Percentiles rank a stretch among this genome's conserved stretches.
Conservation (phyloP, 1,140 invertebrate genomes). For the Cotesia typhae region DNA sequence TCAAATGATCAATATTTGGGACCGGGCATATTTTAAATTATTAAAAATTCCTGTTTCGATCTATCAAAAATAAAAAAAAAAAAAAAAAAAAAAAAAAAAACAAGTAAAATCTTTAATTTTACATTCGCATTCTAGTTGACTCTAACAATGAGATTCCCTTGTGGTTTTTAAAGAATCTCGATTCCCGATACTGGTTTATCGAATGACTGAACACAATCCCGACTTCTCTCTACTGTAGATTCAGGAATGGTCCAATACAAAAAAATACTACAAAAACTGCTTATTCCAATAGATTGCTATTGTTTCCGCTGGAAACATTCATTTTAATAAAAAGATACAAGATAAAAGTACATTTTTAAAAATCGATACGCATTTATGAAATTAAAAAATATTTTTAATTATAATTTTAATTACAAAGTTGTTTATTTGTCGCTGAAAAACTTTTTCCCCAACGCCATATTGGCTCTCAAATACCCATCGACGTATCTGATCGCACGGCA, state of each 20-base stretch:
- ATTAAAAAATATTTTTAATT: not conserved
- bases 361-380: not conserved
- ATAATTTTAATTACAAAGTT: too few species aligned
- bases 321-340: not conserved
- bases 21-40: too few species aligned
- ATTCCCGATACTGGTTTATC: conserved; percentile 26
- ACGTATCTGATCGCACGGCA: conserved; percentile 4
- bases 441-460: conserved; percentile 9
- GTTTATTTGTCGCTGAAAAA: too few species aligned
- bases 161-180: conserved; percentile 20
- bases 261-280: conserved; percentile 3
- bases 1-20: too few species aligned
- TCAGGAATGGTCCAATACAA: not conserved
- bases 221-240: not conserved
- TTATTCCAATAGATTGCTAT: conserved; percentile 20
- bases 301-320: conserved; percentile 12
- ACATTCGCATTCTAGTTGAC: not conserved
- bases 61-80: too few species aligned
- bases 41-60: too few species aligned
- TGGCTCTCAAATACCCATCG: conserved; percentile 19
- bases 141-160: conserved; percentile 13
- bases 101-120: not conserved
- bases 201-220: conserved; percentile 27
- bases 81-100: too few species aligned
- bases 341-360: not conserved